Evolutionary conservation across 2,113 vertebrate species (phyloP).

Genomic region (Pterocles orientalis): DNA sequence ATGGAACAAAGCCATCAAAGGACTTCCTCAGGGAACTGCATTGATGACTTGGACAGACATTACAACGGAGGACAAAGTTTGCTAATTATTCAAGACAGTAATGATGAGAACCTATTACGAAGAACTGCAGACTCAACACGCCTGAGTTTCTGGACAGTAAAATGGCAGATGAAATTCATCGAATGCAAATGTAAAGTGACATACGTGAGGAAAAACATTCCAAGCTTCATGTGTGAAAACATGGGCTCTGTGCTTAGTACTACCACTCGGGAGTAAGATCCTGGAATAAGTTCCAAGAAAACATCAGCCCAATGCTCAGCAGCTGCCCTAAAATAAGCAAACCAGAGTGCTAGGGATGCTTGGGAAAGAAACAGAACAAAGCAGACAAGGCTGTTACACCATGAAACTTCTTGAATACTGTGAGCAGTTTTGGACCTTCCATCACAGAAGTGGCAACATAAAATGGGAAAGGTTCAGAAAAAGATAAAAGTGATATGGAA

Average conservation of each 20-base stretch:
- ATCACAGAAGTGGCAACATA: neutral
- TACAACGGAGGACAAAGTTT: neutral
- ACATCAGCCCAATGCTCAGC: neutral
- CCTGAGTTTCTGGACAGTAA: neutral
- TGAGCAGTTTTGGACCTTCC: neutral
- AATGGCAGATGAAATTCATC: neutral
- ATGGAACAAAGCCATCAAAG: neutral
- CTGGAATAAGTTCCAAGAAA: neutral
- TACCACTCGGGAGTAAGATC: neutral
- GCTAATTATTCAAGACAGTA: neutral
- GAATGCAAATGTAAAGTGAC: neutral
- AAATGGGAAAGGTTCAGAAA: neutral
- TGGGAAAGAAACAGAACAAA: neutral
- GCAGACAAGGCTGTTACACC: neutral
- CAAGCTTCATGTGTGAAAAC: neutral
- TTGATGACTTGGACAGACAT: neutral
- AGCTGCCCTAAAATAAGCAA: neutral
- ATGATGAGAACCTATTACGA: neutral
- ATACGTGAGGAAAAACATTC: rapidly evolving
- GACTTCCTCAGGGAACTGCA: neutral
- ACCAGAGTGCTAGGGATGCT: neutral
- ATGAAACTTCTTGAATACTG: neutral
- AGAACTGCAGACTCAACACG: neutral
- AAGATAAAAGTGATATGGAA: neutral
- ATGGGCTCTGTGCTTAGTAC: neutral